Conservation (phyloP, 1,140 invertebrate genomes). For the fruit fly (Drosophila melanogaster) region Release_6_plus_ISO1_MT NT_033779.5:15736001-15736500, state of each 20-base stretch:
- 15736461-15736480: too few relatives aligned
- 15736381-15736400: slow-evolving; percentile 10
- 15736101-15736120: slow-evolving; percentile 10
- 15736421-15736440: too few relatives aligned
- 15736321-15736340: slow-evolving; percentile 11
- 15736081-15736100: slow-evolving; percentile 44
- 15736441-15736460: too few relatives aligned
- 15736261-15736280: slow-evolving; percentile 69
- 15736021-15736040: slow-evolving; percentile 60
- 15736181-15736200: slow-evolving; percentile 50
- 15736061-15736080: slow-evolving; percentile 75
- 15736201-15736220: slow-evolving; percentile 17
- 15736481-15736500: too few relatives aligned
- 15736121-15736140: slow-evolving; percentile 12
- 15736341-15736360: neutral
- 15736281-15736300: slow-evolving; percentile 38
- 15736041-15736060: slow-evolving; percentile 45
- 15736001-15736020: slow-evolving; percentile 62
- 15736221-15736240: slow-evolving; percentile 35
- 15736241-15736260: slow-evolving; percentile 26
- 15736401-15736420: too few relatives aligned
- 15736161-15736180: slow-evolving; percentile 53
- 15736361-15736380: neutral
- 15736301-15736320: slow-evolving; percentile 43
- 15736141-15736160: slow-evolving; percentile 62